Percentiles rank a stretch among this genome's conserved stretches.
These are phyloP conservation scores for Phalanger gymnotis DNA, from an alignment of 2,797 vertebrate genomes.

Conservation along the genomic window DNA sequence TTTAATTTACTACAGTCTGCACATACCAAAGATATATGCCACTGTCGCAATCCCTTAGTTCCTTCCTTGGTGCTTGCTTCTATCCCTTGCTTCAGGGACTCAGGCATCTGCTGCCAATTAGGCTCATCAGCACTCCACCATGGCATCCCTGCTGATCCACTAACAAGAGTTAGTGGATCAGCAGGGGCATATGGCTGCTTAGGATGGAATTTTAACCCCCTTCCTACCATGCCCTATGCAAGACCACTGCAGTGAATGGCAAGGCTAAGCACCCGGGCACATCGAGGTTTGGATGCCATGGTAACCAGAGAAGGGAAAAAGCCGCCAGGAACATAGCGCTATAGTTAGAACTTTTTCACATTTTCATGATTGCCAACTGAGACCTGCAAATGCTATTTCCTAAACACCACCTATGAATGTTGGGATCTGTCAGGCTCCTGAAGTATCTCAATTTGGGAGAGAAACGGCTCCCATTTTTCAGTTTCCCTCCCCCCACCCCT, in stretches of 20 bases:
- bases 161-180: constrained; percentile 48
- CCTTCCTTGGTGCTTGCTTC: constrained; percentile 38
- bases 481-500: not conserved
- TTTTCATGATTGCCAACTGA: constrained; percentile 53
- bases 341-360: constrained; percentile 43
- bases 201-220: constrained; percentile 61
- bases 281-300: constrained; percentile 54
- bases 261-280: not conserved
- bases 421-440: constrained; percentile 20
- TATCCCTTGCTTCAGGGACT: constrained; percentile 5
- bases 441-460: constrained; percentile 1
- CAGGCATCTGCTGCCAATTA: constrained; percentile 65
- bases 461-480: not conserved
- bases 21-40: not conserved
- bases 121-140: constrained; percentile 37
- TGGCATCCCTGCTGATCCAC: constrained; percentile 23
- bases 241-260: not conserved
- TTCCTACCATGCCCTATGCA: constrained; percentile 29
- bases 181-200: not conserved
- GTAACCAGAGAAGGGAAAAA: constrained; percentile 43
- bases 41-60: constrained; percentile 36
- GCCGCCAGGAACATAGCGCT: constrained; percentile 45
- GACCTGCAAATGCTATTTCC: constrained; percentile 62
- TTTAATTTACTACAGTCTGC: constrained; percentile 6
- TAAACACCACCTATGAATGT: constrained; percentile 42